These are phyloP conservation scores for Macrophya annulata DNA, from an alignment of 2,888 invertebrate species.

Conservation along the genomic window DNA sequence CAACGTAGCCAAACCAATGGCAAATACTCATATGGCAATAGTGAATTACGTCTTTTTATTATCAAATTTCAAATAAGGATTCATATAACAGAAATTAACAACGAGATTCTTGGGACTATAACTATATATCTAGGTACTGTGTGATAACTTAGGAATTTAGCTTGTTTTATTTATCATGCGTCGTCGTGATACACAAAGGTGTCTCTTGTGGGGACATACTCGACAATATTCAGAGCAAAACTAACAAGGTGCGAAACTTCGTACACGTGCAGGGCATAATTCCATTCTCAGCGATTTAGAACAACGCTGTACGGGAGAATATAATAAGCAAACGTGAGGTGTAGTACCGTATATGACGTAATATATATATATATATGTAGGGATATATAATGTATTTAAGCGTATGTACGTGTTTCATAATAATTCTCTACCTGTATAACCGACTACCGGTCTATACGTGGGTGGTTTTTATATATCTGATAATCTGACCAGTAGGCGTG, in stretches of 20 bases:
- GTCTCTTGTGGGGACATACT: constrained; percentile 2
- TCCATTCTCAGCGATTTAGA: constrained; percentile 38
- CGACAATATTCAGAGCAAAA: constrained; percentile 34
- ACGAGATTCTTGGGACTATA: background rate
- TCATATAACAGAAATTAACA: background rate
- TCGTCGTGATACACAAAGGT: constrained; percentile 21
- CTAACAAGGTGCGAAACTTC: constrained; percentile 42
- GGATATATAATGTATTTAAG: constrained; percentile 17
- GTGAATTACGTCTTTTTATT: too few relatives aligned
- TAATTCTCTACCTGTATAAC: constrained; percentile 11
- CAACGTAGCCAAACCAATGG: background rate
- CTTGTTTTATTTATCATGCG: constrained; percentile 1
- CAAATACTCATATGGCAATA: background rate
- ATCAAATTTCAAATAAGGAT: too few relatives aligned
- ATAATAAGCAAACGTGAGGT: constrained; percentile 36
- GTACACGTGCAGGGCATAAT: constrained; percentile 43
- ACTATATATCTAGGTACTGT: background rate
- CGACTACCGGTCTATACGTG: background rate
- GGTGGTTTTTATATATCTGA: background rate
- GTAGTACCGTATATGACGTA: background rate
- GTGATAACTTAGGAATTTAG: background rate
- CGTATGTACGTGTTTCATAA: constrained; percentile 36
- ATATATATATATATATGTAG: background rate
- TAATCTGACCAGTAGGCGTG: constrained; percentile 17
- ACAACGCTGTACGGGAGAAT: constrained; percentile 20